These are phyloP conservation scores for Xylophagus ater DNA, from an alignment of 2,888 invertebrate species.

Conservation along the genomic window DNA sequence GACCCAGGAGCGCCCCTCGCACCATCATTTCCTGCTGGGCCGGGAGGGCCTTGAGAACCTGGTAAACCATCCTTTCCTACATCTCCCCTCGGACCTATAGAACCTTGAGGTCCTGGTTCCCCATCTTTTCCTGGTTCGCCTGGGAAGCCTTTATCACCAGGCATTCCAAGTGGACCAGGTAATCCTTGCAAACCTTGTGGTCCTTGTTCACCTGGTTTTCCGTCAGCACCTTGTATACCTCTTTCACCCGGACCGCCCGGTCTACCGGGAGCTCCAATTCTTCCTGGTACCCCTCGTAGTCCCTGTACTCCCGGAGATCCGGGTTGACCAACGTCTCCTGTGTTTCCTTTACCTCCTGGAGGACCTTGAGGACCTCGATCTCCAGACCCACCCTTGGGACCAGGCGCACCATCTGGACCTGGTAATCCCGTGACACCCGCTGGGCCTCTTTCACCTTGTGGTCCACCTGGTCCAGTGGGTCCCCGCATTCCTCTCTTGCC, in stretches of 20 bases:
- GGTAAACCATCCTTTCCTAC: constrained; percentile 66
- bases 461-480: constrained; percentile 60
- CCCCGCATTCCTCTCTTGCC: constrained; percentile 70
- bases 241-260: constrained; percentile 59
- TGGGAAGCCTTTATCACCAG: constrained; percentile 51
- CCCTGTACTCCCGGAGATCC: constrained; percentile 50
- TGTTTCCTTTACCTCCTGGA: constrained; percentile 49
- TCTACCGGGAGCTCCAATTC: constrained; percentile 60
- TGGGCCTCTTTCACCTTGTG: constrained; percentile 56
- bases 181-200: constrained; percentile 67
- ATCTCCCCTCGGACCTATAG: constrained; percentile 66
- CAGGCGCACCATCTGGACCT: constrained; percentile 66
- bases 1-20: constrained; percentile 66
- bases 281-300: constrained; percentile 51
- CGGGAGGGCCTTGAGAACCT: constrained; percentile 63
- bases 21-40: constrained; percentile 58
- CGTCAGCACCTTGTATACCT: constrained; percentile 71
- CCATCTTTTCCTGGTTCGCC: constrained; percentile 76
- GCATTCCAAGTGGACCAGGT: constrained; percentile 60
- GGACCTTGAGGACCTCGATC: constrained; percentile 59
- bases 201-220: constrained; percentile 74
- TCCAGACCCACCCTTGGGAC: constrained; percentile 63
- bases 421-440: constrained; percentile 50
- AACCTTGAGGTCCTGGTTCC: constrained; percentile 55
- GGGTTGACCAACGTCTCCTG: constrained; percentile 48